Conservation (phyloP, 2,888 invertebrate species). For the Epistrophe grossulariae region DNA sequence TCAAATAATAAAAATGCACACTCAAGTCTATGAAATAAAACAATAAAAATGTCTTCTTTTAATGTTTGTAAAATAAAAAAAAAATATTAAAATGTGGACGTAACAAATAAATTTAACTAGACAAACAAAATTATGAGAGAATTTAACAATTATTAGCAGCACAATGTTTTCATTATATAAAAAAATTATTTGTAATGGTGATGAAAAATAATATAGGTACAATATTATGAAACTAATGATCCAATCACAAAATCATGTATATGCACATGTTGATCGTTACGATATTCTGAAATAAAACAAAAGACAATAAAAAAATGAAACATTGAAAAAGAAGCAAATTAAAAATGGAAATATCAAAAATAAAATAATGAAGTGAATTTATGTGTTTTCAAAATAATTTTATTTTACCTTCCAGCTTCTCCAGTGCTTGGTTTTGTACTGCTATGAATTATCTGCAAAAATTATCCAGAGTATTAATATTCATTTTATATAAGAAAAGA, state of each 20-base stretch:
- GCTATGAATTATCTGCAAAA: conserved; percentile 88
- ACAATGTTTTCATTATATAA: conserved; percentile 42
- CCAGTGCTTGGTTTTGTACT: conserved; percentile 85
- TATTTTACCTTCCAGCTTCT: conserved; percentile 86
- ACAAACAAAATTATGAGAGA: conserved; percentile 54
- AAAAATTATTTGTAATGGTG: conserved; percentile 38
- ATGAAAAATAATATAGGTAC: conserved; percentile 49
- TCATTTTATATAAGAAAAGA: neutral
- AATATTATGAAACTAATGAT: conserved; percentile 59
- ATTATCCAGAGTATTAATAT: conserved; percentile 25
- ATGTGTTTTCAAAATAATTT: conserved; percentile 9
- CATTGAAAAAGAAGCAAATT: conserved; percentile 41
- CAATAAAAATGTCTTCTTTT: conserved; percentile 47
- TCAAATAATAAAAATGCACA: conserved; percentile 1
- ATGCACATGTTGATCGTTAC: conserved; percentile 76
- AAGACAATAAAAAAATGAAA: conserved; percentile 69
- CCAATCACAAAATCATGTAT: conserved; percentile 52
- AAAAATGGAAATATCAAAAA: conserved; percentile 27
- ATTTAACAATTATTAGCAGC: conserved; percentile 55
- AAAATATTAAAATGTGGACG: conserved; percentile 45
- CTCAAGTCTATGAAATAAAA: neutral
- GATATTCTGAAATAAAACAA: conserved; percentile 79
- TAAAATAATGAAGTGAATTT: conserved; percentile 38
- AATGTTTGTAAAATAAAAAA: conserved; percentile 48
- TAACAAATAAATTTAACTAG: conserved; percentile 68